Percentiles rank a stretch among this genome's conserved stretches.
These are phyloP conservation scores for Tokudaia muenninki DNA, from an alignment of 2,797 vertebrate species.

Conservation along the genomic window DNA sequence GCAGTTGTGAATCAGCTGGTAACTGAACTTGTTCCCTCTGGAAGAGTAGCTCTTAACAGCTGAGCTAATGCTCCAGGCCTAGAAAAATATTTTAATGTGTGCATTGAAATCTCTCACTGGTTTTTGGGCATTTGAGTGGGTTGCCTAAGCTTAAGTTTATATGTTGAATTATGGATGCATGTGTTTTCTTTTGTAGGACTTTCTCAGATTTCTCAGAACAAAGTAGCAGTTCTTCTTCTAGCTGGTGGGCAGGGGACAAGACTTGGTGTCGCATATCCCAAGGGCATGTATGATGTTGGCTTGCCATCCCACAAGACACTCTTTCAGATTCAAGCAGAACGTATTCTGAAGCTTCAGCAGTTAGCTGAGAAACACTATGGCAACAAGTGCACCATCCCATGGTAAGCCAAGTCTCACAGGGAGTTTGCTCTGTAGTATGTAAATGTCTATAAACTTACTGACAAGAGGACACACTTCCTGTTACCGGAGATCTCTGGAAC, in stretches of 20 bases:
- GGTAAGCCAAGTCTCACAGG: conserved; percentile 89
- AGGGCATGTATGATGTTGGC: conserved; percentile 98
- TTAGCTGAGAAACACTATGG: conserved; percentile 92
- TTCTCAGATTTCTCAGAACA: conserved; percentile 89
- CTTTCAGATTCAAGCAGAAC: conserved; percentile 98
- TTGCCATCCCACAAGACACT: conserved; percentile 97
- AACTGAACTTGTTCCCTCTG: not conserved
- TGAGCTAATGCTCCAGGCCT: not conserved
- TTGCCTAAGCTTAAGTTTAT: not conserved
- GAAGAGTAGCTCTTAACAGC: not conserved
- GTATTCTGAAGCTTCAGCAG: conserved; percentile 94
- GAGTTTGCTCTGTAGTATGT: not conserved
- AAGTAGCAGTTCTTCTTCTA: conserved; percentile 94
- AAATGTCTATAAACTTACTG: not conserved
- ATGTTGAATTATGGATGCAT: not conserved
- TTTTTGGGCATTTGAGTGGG: not conserved
- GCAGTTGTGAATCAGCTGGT: not conserved
- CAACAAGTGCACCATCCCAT: conserved; percentile 93
- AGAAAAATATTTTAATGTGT: not conserved
- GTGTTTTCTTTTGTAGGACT: conserved; percentile 81
- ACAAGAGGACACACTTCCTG: not conserved
- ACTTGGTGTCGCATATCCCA: conserved; percentile 96
- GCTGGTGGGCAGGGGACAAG: conserved; percentile 98
- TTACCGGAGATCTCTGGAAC: not conserved
- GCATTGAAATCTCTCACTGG: not conserved